Base-by-base conservation (phyloP, 1,140 invertebrate species). In the Tribolium madens region DNA sequence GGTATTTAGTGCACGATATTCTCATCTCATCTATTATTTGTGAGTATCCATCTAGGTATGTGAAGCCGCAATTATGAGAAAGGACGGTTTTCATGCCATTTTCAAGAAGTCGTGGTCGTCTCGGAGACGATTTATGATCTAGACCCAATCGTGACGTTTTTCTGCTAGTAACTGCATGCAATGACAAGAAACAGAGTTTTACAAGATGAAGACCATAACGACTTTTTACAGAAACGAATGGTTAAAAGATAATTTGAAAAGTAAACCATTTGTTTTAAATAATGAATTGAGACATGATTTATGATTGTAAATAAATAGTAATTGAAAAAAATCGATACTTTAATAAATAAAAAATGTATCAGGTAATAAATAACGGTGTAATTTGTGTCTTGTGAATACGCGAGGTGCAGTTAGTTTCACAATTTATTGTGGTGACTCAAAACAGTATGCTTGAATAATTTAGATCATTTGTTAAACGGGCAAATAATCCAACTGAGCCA, bases 401-500 rank as follows among this genome's bases (percentile, higher is more conserved):
- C 18, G 18, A 57, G 52, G 17, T 57, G 52, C 52, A 57, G 21
- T 57, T 57, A 57, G 52, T 3, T 57, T 3, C 10, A 18, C 21
- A 57, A 57, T 57, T 57, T 57, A 64, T 64, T 64, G 57, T 64
- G 26, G 12, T 15, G 5, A 64, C 57, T 64, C 21, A 31, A 64
- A 64, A 36, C 57, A 33, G 12, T 26, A 33, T 64, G 21, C 57
- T 33, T 64, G 57, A 64, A 33, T 64, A 33, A 64, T 64, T 64
- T 64, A 64, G 21, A 64, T 64, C 57, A 64, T 64, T 64, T 64
- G 21, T 64, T 64, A 64, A 64, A 33, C 57, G 57, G 57, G 36
- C 57, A 33, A 64, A 64, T 64, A 64, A 64, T 64, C 57, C 26
- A n/a, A 64, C 21, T 13, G 57, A 64, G 7, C 14, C 52, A n/a